These are phyloP conservation scores for Bombus consobrinus DNA, from an alignment of 1,140 invertebrate genomes.

Conservation along the genomic window DNA sequence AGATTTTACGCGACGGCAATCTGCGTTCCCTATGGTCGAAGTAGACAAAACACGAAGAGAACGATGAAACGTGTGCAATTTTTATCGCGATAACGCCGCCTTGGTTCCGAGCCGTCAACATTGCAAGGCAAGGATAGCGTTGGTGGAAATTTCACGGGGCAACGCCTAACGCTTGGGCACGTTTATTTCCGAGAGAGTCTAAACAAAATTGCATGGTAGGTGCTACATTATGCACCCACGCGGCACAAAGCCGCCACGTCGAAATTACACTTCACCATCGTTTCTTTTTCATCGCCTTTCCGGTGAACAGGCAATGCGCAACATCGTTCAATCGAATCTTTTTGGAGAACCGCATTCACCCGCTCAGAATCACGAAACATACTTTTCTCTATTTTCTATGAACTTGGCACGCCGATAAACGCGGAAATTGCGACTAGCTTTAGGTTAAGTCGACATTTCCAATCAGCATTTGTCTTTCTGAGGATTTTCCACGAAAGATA, in stretches of 20 bases:
- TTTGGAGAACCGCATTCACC: not conserved
- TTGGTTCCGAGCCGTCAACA: not conserved
- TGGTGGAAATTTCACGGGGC: slow-evolving; percentile 24
- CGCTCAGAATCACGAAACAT: no score
- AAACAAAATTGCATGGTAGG: slow-evolving; percentile 49
- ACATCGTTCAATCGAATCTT: not conserved
- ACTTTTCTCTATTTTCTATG: no score
- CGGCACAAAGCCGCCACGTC: slow-evolving; percentile 13
- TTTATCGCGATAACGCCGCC: slow-evolving; percentile 35
- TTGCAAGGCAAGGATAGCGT: not conserved
- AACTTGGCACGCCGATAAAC: no score
- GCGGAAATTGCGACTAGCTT: no score
- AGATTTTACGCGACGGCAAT: slow-evolving; percentile 13
- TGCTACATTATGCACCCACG: slow-evolving; percentile 46
- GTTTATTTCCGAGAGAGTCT: slow-evolving; percentile 36
- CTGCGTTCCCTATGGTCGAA: slow-evolving; percentile 8
- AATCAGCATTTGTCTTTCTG: no score
- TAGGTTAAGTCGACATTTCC: no score
- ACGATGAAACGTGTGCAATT: not conserved
- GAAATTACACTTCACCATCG: slow-evolving; percentile 34
- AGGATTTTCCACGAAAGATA: no score
- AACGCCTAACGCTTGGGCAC: slow-evolving; percentile 25
- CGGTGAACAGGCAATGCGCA: not conserved
- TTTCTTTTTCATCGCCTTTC: slow-evolving; percentile 40
- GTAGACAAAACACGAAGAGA: slow-evolving; percentile 15